Base-by-base conservation (phyloP, 1,140 invertebrate species). In the Proctacanthus coquilletti region DNA sequence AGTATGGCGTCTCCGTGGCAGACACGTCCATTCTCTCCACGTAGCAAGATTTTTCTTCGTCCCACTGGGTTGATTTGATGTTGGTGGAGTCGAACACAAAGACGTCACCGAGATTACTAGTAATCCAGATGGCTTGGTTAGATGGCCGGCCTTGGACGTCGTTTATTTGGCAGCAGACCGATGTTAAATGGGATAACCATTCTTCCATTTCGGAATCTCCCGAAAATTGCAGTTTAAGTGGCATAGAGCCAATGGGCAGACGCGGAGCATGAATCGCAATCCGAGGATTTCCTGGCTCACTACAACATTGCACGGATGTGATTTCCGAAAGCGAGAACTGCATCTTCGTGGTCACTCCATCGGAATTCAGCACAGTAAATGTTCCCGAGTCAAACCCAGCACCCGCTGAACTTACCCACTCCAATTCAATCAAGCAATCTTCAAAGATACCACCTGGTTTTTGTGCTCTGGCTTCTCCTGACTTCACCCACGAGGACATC, bases 141-240 rank as follows among this genome's bases (percentile, higher is more conserved):
- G 72, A 72, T 17, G 82, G 79, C 45, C 66, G 69, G 11, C 74
- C 74, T 49, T 72, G 69, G 21, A 80, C 57, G 40, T 70, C 70
- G 59, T 81, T 74, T 38, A 81, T 69, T 57, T 79, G 72, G 44
- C 75, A 78, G 53, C 74, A 76, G 11, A 81, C 74, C 56, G 66
- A 71, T n/a, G 72, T 70, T 41, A 87, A 67, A 51, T 84, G 71
- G 23, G 74, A 72, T 33, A 86, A 70, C 85, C 85, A 91, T 53
- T 89, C 84, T 63, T 87, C 83, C 61, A 84, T 70, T 61, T 87
- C 80, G 27, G 73, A 71, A 60, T 88, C 84, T 46, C 76, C 75
- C 14, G 66, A 59, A 60, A 87, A 82, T 60, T 81, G 73, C 40
- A 88, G 59, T 57, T 75, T 72, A 6, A 86, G 63, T 5, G 68